A percentile compares a stretch with the other conserved stretches of the same genome.
These are phyloP conservation scores for Heterotilapia buettikoferi DNA, from an alignment of 2,113 vertebrate species.

Conservation along the genomic window DNA sequence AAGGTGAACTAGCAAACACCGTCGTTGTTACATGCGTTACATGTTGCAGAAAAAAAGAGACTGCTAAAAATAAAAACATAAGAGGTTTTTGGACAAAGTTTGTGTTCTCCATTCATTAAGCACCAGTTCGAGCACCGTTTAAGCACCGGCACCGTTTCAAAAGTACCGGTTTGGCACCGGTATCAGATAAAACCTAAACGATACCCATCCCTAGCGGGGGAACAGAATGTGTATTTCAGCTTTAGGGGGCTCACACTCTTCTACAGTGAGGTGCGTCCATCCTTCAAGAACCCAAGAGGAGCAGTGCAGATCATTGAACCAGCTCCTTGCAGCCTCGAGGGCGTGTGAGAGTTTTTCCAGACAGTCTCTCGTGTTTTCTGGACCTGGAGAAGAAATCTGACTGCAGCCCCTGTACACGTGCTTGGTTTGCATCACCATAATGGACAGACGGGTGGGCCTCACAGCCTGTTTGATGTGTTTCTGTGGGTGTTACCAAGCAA, in stretches of 20 bases:
- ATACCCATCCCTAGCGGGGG: too few relatives aligned
- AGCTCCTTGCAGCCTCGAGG: neutral
- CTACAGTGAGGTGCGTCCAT: neutral
- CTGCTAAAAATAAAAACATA: too few relatives aligned
- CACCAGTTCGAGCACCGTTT: too few relatives aligned
- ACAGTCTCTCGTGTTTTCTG: neutral
- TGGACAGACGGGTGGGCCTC: neutral
- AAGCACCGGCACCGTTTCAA: too few relatives aligned
- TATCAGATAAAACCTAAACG: too few relatives aligned
- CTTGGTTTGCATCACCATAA: neutral
- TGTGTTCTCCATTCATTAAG: too few relatives aligned
- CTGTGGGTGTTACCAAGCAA: neutral
- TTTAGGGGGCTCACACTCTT: neutral
- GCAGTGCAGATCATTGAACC: neutral
- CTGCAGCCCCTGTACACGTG: neutral
- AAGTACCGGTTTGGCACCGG: too few relatives aligned
- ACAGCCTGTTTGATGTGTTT: neutral
- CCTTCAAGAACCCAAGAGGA: neutral
- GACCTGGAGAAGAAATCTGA: neutral
- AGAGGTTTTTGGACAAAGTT: too few relatives aligned
- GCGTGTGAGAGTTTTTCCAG: neutral
- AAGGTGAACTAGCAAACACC: too few relatives aligned
- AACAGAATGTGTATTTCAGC: neutral
- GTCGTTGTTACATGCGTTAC: too few relatives aligned
- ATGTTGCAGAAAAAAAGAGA: too few relatives aligned